Base-by-base conservation (phyloP, 2,113 vertebrate genomes). In the Neogale vison region DNA sequence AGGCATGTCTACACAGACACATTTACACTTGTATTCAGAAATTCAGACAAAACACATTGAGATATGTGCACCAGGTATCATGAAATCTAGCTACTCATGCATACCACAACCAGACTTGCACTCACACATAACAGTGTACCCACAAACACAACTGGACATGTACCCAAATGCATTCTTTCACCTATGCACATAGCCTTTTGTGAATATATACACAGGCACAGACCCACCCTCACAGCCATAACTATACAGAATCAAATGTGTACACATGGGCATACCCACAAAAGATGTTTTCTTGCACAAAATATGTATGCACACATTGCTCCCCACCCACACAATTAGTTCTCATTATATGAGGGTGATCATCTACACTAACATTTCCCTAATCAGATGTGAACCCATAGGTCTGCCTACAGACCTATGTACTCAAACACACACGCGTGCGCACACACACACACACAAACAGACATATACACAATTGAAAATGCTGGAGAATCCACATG, bases 401-500 rank as follows among this genome's bases (percentile, higher is more conserved):
- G 39, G 24, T 47, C 80, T 96, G 39, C 87, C 84, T 93, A 89
- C 3, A 96, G 88, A 90, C 14, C 76, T 69, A 90, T 59, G 6
- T 65, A 92, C 57, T 74, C 47, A 93, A 93, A 87, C 42, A 84
- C 72, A 80, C 36, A 77, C n/a, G 90, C 1, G 17, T 1, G 17
- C 7, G 81, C 23, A 18, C 15, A 52, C 20, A 42, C 76, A 18
- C 21, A 74, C 76, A 86, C 7, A 88, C 23, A 76, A 65, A 83
- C 6, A 91, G 39, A 84, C 42, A 93, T 14, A 90, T 13, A 79
- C 42, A 96, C 77, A 93, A 96, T 86, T 90, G 14, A 88, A 90
- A 97, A 86, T 93, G 47, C n/a, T 97, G 69, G 50, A 86, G 61
- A 96, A 83, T 86, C 52, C 96, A 98, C 91, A 94, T n/a, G 89